phyloP scores from a whole-genome alignment of 35 echinoderm and acorn worm species.

The Nesometra sesokonis region DNA sequence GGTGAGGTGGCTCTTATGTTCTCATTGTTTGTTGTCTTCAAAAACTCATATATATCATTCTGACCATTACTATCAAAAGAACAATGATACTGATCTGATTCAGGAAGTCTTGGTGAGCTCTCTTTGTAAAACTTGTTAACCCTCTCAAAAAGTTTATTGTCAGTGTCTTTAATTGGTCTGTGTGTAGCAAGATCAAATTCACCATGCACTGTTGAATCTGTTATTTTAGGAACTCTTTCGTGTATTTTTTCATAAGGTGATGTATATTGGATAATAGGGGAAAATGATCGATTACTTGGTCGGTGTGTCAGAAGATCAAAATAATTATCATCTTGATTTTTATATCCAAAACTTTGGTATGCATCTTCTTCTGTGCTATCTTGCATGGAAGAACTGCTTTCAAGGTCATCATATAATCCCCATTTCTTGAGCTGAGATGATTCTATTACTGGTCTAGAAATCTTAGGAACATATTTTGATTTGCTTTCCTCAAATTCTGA shows the following conservation, averaged over 20 bases:
- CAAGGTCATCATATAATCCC: slow-evolving; percentile 9
- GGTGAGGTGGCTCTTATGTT: not conserved
- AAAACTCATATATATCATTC: not conserved
- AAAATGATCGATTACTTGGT: slow-evolving; percentile 16
- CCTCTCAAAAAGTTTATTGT: not conserved
- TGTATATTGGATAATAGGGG: slow-evolving; percentile 4
- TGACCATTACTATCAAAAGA: not conserved
- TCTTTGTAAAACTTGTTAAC: not conserved
- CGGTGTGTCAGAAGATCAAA: slow-evolving; percentile 32
- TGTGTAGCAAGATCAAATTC: not conserved
- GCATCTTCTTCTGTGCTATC: not conserved
- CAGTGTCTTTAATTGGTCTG: not conserved
- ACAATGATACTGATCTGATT: not conserved
- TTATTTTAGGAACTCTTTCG: not conserved
- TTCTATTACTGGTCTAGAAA: not conserved
- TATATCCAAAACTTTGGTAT: not conserved
- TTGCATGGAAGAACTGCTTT: not conserved
- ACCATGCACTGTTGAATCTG: not conserved
- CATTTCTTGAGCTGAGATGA: not conserved
- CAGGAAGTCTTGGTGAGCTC: not conserved
- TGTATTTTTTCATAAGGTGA: not conserved
- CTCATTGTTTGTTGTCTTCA: not conserved
- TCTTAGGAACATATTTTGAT: not conserved
- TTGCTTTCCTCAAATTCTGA: not conserved
- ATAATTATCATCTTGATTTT: slow-evolving; percentile 3